Percentiles rank a stretch among this genome's conserved stretches.
These are phyloP conservation scores for Petrocephalus microphthalmus DNA, from an alignment of 2,113 vertebrate genomes.

Conservation along the genomic window DNA sequence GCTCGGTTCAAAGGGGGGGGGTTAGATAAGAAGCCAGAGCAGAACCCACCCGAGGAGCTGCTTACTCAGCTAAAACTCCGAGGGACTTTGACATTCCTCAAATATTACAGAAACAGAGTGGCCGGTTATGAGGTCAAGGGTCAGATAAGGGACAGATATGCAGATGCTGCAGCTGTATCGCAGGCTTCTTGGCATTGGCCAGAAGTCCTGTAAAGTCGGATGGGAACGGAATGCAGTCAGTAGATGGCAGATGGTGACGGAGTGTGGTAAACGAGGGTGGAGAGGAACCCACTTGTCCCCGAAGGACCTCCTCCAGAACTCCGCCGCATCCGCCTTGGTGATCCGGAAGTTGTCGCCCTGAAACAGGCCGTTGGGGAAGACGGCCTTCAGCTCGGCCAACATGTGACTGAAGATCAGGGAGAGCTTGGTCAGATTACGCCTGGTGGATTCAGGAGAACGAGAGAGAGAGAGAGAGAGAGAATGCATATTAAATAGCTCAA, in stretches of 20 bases:
- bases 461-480: neutral
- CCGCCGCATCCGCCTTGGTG: constrained; percentile 96
- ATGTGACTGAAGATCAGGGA: constrained; percentile 98
- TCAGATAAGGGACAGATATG: neutral
- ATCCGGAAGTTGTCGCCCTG: constrained; percentile 96
- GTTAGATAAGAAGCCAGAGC: neutral
- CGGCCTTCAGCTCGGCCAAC: constrained; percentile 95
- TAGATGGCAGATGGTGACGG: neutral
- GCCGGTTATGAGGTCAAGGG: neutral
- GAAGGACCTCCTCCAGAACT: constrained; percentile 95
- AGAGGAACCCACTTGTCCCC: constrained; percentile 84
- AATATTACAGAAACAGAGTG: neutral
- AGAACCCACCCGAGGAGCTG: neutral
- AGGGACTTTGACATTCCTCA: neutral
- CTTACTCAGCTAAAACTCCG: neutral
- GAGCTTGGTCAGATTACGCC: constrained; percentile 90
- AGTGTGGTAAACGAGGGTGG: neutral
- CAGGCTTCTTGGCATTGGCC: neutral
- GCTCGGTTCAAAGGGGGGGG: constrained; percentile 16
- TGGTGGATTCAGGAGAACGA: constrained; percentile 40
- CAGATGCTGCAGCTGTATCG: neutral
- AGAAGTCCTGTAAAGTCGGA: neutral
- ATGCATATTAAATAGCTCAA: neutral
- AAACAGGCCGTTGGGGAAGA: constrained; percentile 91
- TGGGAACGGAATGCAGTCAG: neutral